These are phyloP conservation scores for Pocillopora verrucosa DNA, from an alignment of 64 coral and sea anemone genomes.

Conservation along the genomic window DNA sequence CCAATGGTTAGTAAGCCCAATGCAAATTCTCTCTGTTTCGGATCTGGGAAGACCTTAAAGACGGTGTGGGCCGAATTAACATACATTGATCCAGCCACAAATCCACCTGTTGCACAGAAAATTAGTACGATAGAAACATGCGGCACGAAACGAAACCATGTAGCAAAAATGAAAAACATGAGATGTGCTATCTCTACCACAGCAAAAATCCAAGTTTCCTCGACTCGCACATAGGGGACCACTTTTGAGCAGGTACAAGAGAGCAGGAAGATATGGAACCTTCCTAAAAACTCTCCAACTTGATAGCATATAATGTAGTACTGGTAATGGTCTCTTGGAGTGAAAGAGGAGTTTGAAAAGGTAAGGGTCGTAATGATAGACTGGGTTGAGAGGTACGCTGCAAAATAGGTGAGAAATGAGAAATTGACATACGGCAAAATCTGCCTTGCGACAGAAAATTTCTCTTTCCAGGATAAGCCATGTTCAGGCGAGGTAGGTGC, in stretches of 20 bases:
- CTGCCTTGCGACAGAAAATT: conserved; percentile 15
- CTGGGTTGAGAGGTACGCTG: conserved; percentile 55
- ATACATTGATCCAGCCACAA: conserved; percentile 42
- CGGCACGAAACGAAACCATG: conserved; percentile 57
- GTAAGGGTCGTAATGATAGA: conserved; percentile 44
- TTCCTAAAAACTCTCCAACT: conserved; percentile 57
- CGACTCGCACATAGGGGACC: conserved; percentile 23
- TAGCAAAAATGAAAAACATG: conserved; percentile 44
- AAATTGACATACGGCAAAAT: conserved; percentile 40
- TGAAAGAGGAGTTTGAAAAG: conserved; percentile 39
- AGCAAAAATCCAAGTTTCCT: conserved; percentile 55
- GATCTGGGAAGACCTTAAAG: conserved; percentile 10
- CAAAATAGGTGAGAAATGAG: conserved; percentile 38
- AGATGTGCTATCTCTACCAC: conserved; percentile 15
- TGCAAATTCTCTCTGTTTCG: conserved; percentile 35
- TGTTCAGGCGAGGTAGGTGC: neutral
- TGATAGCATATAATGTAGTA: conserved; percentile 58
- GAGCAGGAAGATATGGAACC: conserved; percentile 50
- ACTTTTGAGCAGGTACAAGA: conserved; percentile 34
- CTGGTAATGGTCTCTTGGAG: conserved; percentile 65
- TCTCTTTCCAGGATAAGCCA: conserved; percentile 37
- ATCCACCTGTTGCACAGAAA: conserved; percentile 35
- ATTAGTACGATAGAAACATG: conserved; percentile 40
- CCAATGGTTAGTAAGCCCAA: conserved; percentile 5
- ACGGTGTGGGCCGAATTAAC: conserved; percentile 40